Evolutionary conservation across 2,888 invertebrate species (phyloP).

Genomic region (Meteorus cinctellus): DNA sequence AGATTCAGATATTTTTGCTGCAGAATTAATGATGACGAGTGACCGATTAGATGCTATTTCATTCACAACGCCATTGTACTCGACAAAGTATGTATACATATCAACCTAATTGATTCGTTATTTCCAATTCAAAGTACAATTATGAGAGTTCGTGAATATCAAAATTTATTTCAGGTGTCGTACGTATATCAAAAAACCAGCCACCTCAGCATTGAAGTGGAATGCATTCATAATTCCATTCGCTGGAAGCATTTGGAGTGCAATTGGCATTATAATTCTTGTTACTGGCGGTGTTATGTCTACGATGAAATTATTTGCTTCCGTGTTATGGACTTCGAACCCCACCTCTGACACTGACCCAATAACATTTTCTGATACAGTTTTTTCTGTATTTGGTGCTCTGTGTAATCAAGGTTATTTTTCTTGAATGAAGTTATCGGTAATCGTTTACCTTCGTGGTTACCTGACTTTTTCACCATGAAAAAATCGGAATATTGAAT

Average conservation of each 20-base stretch:
- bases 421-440: too few species aligned
- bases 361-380: slow-evolving; percentile 55
- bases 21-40: slow-evolving; percentile 66
- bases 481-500: too few species aligned
- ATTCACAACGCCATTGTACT: slow-evolving; percentile 67
- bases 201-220: slow-evolving; percentile 64
- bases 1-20: slow-evolving; percentile 64
- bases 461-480: too few species aligned
- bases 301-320: slow-evolving; percentile 50
- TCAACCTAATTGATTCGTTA: not conserved
- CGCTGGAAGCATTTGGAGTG: slow-evolving; percentile 62
- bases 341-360: slow-evolving; percentile 9
- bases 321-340: slow-evolving; percentile 28
- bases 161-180: slow-evolving; percentile 58
- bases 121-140: slow-evolving; percentile 7
- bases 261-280: slow-evolving; percentile 58
- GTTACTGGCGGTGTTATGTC: slow-evolving; percentile 58
- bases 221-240: slow-evolving; percentile 66
- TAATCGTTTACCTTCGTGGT: too few species aligned
- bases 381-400: slow-evolving; percentile 64
- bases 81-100: slow-evolving; percentile 61
- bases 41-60: slow-evolving; percentile 62
- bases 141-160: not conserved
- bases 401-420: slow-evolving; percentile 66
- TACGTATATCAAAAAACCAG: slow-evolving; percentile 65